Percentiles rank a stretch among this genome's conserved stretches.
These are phyloP conservation scores for Helicorthomorpha holstii DNA, from an alignment of 1,140 invertebrate species.

Conservation along the genomic window DNA sequence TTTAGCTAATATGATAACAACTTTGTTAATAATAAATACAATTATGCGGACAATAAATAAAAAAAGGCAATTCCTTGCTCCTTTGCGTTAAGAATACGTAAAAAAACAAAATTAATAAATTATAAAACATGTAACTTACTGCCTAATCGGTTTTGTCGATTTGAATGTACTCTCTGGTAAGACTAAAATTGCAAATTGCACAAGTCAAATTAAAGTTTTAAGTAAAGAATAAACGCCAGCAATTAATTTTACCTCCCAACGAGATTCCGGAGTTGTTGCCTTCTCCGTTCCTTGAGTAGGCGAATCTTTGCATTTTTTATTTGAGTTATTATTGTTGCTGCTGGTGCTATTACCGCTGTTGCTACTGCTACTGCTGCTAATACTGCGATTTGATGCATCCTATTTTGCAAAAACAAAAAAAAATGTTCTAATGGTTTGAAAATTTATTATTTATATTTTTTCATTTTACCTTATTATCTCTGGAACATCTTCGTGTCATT, in stretches of 20 bases:
- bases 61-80: too few relatives aligned
- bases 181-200: slow-evolving; percentile 30
- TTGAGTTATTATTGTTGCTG: neutral
- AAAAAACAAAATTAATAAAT: neutral
- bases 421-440: too few relatives aligned
- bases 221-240: neutral
- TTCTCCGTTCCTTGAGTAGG: slow-evolving; percentile 19
- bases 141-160: slow-evolving; percentile 48
- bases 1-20: too few relatives aligned
- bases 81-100: too few relatives aligned
- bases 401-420: neutral
- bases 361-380: neutral
- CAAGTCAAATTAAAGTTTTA: neutral
- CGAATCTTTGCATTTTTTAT: slow-evolving; percentile 5
- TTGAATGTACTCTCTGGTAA: slow-evolving; percentile 61
- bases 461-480: too few relatives aligned
- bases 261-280: slow-evolving; percentile 45
- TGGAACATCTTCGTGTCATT: too few relatives aligned
- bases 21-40: too few relatives aligned
- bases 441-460: too few relatives aligned
- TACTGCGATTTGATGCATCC: neutral
- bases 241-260: slow-evolving; percentile 41
- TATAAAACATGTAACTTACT: slow-evolving; percentile 17
- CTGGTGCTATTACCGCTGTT: neutral
- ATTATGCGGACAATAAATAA: too few relatives aligned